A percentile compares a stretch with the other conserved stretches of the same genome.
Evolutionary conservation across 2,888 invertebrate genomes (phyloP).

Genomic region (Villa cingulata): DNA sequence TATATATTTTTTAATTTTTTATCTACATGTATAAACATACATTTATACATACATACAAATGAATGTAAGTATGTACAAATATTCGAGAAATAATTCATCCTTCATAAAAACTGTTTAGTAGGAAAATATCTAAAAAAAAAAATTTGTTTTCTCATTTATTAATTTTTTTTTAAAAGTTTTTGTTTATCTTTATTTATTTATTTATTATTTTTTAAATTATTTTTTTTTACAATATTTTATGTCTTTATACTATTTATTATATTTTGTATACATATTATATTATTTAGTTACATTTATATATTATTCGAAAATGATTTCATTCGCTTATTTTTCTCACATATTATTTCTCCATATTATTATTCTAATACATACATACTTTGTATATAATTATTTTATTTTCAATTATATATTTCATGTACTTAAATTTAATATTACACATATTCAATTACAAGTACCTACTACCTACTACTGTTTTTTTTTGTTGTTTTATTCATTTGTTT

Average conservation of each 20-base stretch:
- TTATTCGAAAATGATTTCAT: no score
- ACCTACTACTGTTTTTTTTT: no score
- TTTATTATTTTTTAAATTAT: neutral
- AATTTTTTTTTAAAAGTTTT: neutral
- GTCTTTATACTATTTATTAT: no score
- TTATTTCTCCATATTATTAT: no score
- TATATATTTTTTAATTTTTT: no score
- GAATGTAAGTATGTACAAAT: no score
- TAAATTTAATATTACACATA: neutral
- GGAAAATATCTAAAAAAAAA: constrained; percentile 1
- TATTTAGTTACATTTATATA: no score
- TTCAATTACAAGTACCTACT: neutral
- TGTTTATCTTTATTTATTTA: neutral
- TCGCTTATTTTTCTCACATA: no score
- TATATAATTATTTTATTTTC: neutral
- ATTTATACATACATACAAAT: no score
- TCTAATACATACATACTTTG: no score
- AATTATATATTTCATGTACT: neutral
- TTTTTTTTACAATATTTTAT: neutral
- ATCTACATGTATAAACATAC: no score
- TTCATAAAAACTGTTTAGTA: constrained; percentile 4
- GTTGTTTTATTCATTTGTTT: no score
- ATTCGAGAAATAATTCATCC: neutral
- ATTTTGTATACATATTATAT: neutral
- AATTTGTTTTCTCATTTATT: constrained; percentile 1